These are phyloP conservation scores for Nothoprocta pentlandii DNA, from an alignment of 2,113 vertebrate genomes.

Conservation along the genomic window DNA sequence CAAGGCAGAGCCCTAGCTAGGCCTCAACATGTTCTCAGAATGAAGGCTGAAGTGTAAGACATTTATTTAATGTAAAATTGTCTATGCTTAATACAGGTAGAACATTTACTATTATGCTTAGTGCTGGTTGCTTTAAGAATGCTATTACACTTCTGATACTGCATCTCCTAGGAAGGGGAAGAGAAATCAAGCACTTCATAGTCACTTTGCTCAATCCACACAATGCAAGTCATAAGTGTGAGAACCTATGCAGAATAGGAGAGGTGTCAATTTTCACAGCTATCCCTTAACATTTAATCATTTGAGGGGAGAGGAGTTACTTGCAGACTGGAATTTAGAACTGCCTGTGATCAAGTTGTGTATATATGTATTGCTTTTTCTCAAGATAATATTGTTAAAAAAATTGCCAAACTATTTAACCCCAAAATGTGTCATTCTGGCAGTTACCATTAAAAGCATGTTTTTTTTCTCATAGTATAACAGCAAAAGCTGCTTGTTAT, in stretches of 20 bases:
- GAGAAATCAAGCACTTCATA: neutral
- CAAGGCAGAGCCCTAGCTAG: neutral
- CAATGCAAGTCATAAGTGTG: neutral
- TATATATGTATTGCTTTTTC: neutral
- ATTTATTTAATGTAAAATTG: neutral
- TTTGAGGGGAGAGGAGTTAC: neutral
- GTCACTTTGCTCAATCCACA: neutral
- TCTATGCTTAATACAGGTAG: neutral
- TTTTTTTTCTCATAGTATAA: neutral
- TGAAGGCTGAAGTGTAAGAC: neutral
- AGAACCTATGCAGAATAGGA: neutral
- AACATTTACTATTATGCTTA: neutral
- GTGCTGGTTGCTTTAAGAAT: neutral
- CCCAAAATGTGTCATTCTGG: neutral
- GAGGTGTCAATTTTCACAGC: neutral
- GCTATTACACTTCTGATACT: neutral
- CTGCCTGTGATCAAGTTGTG: neutral
- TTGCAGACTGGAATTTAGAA: neutral
- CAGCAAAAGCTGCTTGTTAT: neutral
- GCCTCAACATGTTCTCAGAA: neutral
- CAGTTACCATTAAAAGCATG: neutral
- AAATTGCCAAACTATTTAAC: neutral
- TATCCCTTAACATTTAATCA: neutral
- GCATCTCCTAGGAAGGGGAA: neutral
- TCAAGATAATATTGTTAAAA: neutral